Evolutionary conservation across 2,113 vertebrate species (phyloP).

Genomic region (Mohoua ochrocephala): DNA sequence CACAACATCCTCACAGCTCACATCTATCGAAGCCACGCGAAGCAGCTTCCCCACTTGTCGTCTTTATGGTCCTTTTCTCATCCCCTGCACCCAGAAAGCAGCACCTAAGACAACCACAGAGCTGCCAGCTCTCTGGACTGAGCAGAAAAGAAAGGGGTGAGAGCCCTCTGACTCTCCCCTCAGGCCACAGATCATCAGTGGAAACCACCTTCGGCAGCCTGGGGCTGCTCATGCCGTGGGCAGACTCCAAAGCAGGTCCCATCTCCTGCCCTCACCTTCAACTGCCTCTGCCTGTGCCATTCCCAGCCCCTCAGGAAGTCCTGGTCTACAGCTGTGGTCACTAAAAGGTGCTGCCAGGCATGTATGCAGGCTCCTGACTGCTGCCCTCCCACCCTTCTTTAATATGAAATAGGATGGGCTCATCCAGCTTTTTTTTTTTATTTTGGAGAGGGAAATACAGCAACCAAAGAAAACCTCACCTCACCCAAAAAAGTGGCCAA

Average conservation of each 20-base stretch:
- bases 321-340: neutral
- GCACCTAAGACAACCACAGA: neutral
- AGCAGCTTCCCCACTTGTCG: neutral
- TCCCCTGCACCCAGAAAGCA: neutral
- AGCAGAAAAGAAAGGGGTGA: neutral
- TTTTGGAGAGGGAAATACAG: neutral
- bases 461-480: neutral
- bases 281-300: neutral
- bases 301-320: neutral
- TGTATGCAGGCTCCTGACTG: neutral
- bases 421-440: neutral
- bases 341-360: neutral
- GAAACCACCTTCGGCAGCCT: neutral
- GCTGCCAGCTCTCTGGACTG: neutral
- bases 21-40: neutral
- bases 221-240: fast-evolving
- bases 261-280: neutral
- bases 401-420: neutral
- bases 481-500: neutral
- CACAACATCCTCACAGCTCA: neutral
- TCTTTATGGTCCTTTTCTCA: neutral
- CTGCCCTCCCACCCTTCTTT: neutral
- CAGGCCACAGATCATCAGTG: no score
- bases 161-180: neutral
- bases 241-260: neutral